Evolutionary conservation across 2,888 invertebrate genomes (phyloP).

Genomic region (Agrilus mali): DNA sequence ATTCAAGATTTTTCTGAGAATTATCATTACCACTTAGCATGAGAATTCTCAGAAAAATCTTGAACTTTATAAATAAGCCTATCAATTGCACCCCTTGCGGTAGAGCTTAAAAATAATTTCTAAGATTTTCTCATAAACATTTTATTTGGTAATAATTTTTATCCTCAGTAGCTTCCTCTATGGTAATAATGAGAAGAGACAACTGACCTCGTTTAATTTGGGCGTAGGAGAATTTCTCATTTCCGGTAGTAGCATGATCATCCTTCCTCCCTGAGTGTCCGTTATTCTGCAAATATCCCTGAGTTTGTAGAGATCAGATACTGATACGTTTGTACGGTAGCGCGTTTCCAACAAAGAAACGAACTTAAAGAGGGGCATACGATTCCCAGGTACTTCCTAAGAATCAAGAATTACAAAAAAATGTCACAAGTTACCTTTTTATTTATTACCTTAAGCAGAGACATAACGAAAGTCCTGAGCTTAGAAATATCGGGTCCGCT

Average conservation of each 20-base stretch:
- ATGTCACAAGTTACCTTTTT: too few species aligned
- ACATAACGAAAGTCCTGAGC: conserved; percentile 55
- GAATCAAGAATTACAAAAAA: conserved; percentile 9
- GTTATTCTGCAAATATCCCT: conserved; percentile 65
- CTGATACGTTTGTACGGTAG: conserved; percentile 60
- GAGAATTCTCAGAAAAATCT: too few species aligned
- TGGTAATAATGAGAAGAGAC: too few species aligned
- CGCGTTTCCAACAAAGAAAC: conserved; percentile 73
- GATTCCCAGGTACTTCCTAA: conserved; percentile 60
- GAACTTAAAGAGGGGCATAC: conserved; percentile 67
- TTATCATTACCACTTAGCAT: too few species aligned
- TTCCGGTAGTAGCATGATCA: conserved; percentile 51
- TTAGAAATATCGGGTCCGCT: conserved; percentile 51
- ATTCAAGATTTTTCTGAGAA: too few species aligned
- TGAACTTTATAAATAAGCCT: too few species aligned
- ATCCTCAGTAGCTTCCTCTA: too few species aligned
- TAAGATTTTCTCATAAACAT: too few species aligned
- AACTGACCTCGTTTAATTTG: conserved; percentile 21
- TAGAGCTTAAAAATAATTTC: too few species aligned
- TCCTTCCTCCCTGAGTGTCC: conserved; percentile 56
- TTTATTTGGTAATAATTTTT: too few species aligned
- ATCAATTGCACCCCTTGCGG: too few species aligned
- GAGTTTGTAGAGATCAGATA: conserved; percentile 59
- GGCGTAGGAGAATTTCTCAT: conserved; percentile 45
- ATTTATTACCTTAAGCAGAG: conserved; percentile 49